phyloP scores from a whole-genome alignment of 64 coral and sea anemone genomes.

The Pachyseris speciosa region DNA sequence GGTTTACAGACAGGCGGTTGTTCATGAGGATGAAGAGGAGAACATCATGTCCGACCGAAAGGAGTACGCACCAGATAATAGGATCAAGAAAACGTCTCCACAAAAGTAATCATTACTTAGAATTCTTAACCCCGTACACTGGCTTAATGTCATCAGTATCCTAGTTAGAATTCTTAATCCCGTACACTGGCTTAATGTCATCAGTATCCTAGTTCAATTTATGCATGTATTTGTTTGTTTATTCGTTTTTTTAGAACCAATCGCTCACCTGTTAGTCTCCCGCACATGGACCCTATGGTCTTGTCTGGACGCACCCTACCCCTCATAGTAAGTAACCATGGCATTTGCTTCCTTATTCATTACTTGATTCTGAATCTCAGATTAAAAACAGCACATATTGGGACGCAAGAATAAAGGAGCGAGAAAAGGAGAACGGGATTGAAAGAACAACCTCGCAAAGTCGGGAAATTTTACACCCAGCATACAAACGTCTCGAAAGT shows the following conservation, averaged over 20 bases:
- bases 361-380: too few species aligned
- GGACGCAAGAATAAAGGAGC: too few species aligned
- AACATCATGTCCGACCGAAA: conserved; percentile 51
- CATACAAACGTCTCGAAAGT: too few species aligned
- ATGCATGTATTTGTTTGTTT: not conserved
- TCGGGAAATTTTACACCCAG: too few species aligned
- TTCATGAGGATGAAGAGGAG: conserved; percentile 79
- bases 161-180: too few species aligned
- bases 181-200: too few species aligned
- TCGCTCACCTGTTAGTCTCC: conserved; percentile 72
- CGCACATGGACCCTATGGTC: conserved; percentile 67
- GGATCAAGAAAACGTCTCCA: conserved; percentile 16
- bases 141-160: too few species aligned
- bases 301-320: conserved; percentile 76
- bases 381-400: too few species aligned
- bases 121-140: too few species aligned
- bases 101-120: not conserved
- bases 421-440: too few species aligned
- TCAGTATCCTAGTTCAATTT: not conserved
- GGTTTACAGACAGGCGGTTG: conserved; percentile 90
- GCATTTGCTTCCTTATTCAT: too few species aligned
- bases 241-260: not conserved
- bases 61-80: conserved; percentile 49
- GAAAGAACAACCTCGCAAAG: too few species aligned
- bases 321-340: conserved; percentile 73